Conservation (phyloP, 2,888 invertebrate genomes). For the Tetranychus truncatus region DNA sequence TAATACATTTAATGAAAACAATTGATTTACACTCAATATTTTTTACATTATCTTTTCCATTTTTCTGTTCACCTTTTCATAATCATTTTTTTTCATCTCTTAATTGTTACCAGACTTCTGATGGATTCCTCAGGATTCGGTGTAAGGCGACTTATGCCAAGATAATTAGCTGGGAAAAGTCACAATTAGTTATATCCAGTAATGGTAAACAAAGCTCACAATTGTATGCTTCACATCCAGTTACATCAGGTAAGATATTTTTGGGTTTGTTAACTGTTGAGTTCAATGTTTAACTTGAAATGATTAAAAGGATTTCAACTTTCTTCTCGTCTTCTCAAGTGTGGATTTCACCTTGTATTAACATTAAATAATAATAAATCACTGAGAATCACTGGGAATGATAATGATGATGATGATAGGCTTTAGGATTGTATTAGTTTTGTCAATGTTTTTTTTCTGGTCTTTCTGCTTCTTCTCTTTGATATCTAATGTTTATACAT, state of each 20-base stretch:
- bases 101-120: neutral
- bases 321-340: neutral
- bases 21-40: too few species aligned
- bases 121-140: neutral
- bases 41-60: too few species aligned
- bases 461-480: too few species aligned
- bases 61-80: neutral
- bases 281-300: neutral
- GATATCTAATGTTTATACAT: neutral
- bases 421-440: neutral
- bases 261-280: neutral
- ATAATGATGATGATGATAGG: neutral
- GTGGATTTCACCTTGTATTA: too few species aligned
- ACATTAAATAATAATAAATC: neutral
- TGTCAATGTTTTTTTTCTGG: too few species aligned
- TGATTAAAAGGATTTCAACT: neutral
- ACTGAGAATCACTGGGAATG: neutral
- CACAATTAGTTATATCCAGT: neutral
- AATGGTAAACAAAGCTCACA: conserved; percentile 6
- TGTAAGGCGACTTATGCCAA: conserved; percentile 7
- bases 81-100: neutral
- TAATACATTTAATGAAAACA: too few species aligned
- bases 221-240: conserved; percentile 9
- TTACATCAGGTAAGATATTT: neutral
- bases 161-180: neutral